Evolutionary conservation across 92 coral and sea anemone species (phyloP).

Genomic region (Epizoanthus ramosus): DNA sequence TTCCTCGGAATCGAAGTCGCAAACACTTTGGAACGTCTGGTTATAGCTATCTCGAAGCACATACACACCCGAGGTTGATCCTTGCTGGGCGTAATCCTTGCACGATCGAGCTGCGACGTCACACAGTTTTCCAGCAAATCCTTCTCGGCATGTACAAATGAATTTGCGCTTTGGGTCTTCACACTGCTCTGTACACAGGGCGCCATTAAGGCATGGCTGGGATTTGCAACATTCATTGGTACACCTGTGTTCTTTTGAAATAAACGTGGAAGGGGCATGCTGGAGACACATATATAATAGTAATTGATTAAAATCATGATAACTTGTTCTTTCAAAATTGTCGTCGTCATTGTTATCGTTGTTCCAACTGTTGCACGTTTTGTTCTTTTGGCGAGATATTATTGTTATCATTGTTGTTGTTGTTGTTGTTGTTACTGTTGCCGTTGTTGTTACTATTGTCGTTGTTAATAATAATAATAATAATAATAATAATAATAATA

Average conservation of each 20-base stretch:
- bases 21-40: neutral
- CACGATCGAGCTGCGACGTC: neutral
- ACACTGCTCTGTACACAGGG: neutral
- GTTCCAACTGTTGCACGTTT: no score
- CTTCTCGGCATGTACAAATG: neutral
- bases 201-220: constrained; percentile 2
- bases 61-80: neutral
- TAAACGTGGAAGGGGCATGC: neutral
- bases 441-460: no score
- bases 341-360: no score
- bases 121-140: neutral
- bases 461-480: no score
- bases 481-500: no score
- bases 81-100: neutral
- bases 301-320: neutral
- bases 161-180: neutral
- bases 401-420: no score
- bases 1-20: constrained; percentile 20
- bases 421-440: no score
- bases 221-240: neutral
- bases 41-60: neutral
- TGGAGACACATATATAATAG: neutral
- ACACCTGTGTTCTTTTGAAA: neutral
- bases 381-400: no score
- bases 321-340: neutral